Evolutionary conservation across 2,113 vertebrate species (phyloP).

Genomic region (Corythornis vintsioides): DNA sequence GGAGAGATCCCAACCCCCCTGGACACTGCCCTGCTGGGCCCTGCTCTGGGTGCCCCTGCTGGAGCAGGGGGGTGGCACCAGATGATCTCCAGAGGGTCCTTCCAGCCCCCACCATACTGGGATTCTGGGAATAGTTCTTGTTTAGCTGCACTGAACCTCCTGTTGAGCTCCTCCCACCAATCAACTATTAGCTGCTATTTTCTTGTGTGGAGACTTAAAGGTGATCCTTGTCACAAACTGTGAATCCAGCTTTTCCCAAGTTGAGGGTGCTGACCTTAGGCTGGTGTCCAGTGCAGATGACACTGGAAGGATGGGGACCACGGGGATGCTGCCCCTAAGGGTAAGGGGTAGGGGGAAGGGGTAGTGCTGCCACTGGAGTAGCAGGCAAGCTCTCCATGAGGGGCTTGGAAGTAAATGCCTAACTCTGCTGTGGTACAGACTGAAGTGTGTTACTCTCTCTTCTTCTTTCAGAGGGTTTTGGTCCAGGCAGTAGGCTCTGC

Average conservation of each 20-base stretch:
- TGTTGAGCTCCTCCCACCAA: neutral
- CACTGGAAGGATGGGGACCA: neutral
- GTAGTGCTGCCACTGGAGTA: neutral
- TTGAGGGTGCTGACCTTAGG: neutral
- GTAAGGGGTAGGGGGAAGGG: too few relatives aligned
- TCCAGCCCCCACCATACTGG: neutral
- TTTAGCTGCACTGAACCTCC: neutral
- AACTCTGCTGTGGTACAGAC: neutral
- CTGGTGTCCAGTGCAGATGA: neutral
- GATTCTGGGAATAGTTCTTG: neutral
- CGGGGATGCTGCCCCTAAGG: neutral
- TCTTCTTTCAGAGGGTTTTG: constrained; percentile 88
- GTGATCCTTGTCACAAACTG: neutral
- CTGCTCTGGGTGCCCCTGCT: too few relatives aligned
- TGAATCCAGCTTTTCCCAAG: neutral
- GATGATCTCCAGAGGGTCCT: neutral
- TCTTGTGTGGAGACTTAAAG: neutral
- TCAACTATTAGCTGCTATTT: neutral
- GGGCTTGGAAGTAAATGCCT: neutral
- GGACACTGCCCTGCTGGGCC: too few relatives aligned
- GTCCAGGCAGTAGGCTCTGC: constrained; percentile 89
- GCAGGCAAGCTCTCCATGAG: neutral
- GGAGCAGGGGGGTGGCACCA: neutral
- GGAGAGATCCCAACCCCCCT: too few relatives aligned
- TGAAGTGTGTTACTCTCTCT: neutral